These are phyloP conservation scores for Plagodis dolabraria DNA, from an alignment of 2,888 invertebrate genomes.

Conservation along the genomic window DNA sequence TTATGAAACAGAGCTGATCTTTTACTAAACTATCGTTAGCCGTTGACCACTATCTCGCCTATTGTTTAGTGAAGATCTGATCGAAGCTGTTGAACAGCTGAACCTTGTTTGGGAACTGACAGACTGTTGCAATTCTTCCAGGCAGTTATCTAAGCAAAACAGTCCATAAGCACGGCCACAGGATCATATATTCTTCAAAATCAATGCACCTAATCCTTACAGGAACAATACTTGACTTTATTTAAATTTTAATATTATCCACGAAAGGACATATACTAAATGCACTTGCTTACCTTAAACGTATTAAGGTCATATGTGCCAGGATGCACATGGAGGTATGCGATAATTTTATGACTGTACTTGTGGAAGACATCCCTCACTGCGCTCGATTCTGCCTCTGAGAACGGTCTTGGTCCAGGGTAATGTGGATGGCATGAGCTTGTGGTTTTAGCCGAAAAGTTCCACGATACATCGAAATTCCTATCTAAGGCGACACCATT, in stretches of 20 bases:
- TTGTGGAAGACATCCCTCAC: constrained; percentile 62
- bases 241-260: too few relatives aligned
- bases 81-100: too few relatives aligned
- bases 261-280: too few relatives aligned
- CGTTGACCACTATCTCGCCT: too few relatives aligned
- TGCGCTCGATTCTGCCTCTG: constrained; percentile 65
- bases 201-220: not conserved
- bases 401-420: constrained; percentile 64
- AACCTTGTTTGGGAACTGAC: too few relatives aligned
- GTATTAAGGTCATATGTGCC: constrained; percentile 40
- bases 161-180: too few relatives aligned
- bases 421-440: constrained; percentile 65
- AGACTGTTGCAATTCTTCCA: too few relatives aligned
- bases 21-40: too few relatives aligned
- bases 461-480: constrained; percentile 73
- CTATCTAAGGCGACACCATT: constrained; percentile 67
- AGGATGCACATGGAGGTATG: constrained; percentile 68
- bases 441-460: constrained; percentile 28
- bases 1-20: too few relatives aligned
- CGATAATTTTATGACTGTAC: constrained; percentile 66
- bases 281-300: constrained; percentile 53
- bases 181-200: not conserved
- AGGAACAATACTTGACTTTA: too few relatives aligned
- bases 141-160: too few relatives aligned
- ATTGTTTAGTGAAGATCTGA: too few relatives aligned